Base-by-base conservation (phyloP, 2,113 vertebrate species). In the Misgurnus mizolepis region DNA sequence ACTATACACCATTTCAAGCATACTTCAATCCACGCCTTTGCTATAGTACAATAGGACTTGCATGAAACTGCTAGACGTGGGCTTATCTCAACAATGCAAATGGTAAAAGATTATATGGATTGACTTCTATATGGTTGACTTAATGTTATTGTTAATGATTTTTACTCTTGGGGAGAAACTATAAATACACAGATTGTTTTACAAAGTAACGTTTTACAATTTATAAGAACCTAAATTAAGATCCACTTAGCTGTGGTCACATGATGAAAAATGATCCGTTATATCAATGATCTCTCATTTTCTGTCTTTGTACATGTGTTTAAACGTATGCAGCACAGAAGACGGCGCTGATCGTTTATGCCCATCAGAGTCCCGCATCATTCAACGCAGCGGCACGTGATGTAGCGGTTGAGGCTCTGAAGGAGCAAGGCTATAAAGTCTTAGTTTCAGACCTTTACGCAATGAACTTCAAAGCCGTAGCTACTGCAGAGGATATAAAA, bases 311-410 rank as follows among this genome's bases (percentile, higher is more conserved):
- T 81, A 1, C 68, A 4, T 85, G 47, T 81, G 41, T 34, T 4
- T 47, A 65, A 6, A 73, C 84, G n/a, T 4, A 2, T 50, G 2
- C 83, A 91, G 89, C 87, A 64, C 81, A 84, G 60, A 89, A 89
- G 85, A 89, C 86, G 0, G 90, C 65, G 6, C 83, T 93, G 70
- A 91, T 93, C 3, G 87, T 91, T 8, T 92, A 87, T 61, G 90
- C 90, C 56, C 90, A 92, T 17, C 91, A 91, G n/a, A 93, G 93
- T 86, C 62, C 7, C 0, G 87, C 78, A 0, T 96, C 95, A 0
- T 96, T 96, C 86, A 96, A 94, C 68, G 85, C 90, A 0, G 94
- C 95, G 7, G 89, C 88, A 34, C 91, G 91, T 39, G 92, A 95
- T 7, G 91, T 82, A 0, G 88, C 93, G 0, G 82, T 81, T 0